phyloP scores from a whole-genome alignment of 2,797 vertebrate species.

The Sebastes dallii region DNA sequence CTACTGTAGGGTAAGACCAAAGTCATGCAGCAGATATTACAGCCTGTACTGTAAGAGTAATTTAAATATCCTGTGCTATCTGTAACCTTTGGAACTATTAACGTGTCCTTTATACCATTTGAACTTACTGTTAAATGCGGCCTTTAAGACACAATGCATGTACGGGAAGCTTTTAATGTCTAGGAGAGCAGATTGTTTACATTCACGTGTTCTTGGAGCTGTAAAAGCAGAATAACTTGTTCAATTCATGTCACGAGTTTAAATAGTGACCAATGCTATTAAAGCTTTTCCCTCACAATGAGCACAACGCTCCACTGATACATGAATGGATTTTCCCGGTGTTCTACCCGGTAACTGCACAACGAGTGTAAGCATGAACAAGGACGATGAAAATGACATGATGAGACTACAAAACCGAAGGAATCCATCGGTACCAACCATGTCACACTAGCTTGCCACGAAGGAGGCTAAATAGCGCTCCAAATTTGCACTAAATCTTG shows the following conservation, averaged over 20 bases:
- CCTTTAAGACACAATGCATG: not conserved
- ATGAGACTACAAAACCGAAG: accelerated
- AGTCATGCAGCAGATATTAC: slow-evolving; percentile 63
- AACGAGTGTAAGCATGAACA: not conserved
- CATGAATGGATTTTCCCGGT: not conserved
- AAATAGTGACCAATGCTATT: not conserved
- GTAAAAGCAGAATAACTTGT: not conserved
- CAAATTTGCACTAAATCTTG: accelerated
- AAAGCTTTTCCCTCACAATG: not conserved
- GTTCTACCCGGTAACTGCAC: not conserved
- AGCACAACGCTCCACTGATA: not conserved
- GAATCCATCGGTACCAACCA: too few species aligned
- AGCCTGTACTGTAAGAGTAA: not conserved
- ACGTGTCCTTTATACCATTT: slow-evolving; percentile 26
- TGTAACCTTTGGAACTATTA: slow-evolving; percentile 38
- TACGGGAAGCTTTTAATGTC: not conserved
- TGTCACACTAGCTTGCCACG: accelerated
- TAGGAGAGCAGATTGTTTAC: not conserved
- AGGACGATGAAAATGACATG: too few species aligned
- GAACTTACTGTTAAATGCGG: not conserved
- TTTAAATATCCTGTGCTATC: slow-evolving; percentile 16
- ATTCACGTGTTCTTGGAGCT: not conserved
- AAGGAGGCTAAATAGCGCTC: too few species aligned
- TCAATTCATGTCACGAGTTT: not conserved
- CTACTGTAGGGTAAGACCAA: slow-evolving; percentile 58